A percentile compares a stretch with the other conserved stretches of the same genome.
Evolutionary conservation across 2,113 vertebrate genomes (phyloP).

Genomic region (Pantherophis guttatus): DNA sequence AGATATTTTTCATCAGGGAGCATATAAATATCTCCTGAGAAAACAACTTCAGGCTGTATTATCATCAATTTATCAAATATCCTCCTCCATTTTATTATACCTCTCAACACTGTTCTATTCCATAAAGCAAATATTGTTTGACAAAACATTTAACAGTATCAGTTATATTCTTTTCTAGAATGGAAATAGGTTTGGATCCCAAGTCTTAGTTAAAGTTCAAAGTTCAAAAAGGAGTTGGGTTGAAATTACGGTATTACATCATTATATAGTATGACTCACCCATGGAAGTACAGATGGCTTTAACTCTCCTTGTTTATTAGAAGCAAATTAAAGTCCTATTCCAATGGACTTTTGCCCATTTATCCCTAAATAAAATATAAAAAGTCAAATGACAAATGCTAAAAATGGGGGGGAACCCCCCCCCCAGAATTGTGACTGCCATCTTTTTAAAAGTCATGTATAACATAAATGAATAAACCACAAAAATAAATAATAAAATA

Average conservation of each 20-base stretch:
- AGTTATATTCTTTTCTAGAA: neutral
- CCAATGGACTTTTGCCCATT: neutral
- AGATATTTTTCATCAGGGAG: neutral
- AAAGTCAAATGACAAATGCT: neutral
- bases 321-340: neutral
- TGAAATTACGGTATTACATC: neutral
- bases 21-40: neutral
- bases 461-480: neutral
- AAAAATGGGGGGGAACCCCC: neutral
- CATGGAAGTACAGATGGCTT: neutral
- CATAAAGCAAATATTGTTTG: neutral
- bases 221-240: neutral
- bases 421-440: neutral
- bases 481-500: neutral
- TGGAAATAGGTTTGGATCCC: neutral
- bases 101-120: neutral
- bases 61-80: neutral
- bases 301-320: neutral
- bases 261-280: neutral
- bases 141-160: neutral
- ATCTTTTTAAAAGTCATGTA: neutral
- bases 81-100: neutral
- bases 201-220: neutral
- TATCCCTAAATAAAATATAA: neutral
- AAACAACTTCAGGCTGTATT: neutral